phyloP scores from a whole-genome alignment of 2,797 vertebrate species.

The Cuculus canorus region DNA sequence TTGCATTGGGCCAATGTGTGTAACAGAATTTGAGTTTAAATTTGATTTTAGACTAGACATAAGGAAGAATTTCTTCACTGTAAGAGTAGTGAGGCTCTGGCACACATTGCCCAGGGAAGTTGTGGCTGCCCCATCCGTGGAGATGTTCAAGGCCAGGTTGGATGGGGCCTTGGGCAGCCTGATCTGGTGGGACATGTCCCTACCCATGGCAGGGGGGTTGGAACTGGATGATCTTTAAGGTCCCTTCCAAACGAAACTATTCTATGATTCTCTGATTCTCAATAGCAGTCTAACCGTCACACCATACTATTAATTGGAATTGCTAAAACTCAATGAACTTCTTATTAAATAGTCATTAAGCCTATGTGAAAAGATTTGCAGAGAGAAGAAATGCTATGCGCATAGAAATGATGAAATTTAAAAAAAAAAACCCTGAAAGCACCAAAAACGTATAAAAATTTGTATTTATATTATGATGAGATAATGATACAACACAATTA shows the following conservation, averaged over 20 bases:
- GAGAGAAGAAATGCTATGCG: not conserved
- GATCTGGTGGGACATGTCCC: too few relatives aligned
- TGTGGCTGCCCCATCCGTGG: too few relatives aligned
- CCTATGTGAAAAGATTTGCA: not conserved
- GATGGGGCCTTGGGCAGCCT: too few relatives aligned
- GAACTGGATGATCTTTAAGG: too few relatives aligned
- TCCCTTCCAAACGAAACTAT: too few relatives aligned
- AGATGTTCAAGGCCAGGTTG: too few relatives aligned
- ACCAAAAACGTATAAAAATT: conserved; percentile 86
- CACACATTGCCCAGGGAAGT: too few relatives aligned
- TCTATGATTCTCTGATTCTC: too few relatives aligned
- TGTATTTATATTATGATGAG: conserved; percentile 92
- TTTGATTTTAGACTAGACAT: too few relatives aligned
- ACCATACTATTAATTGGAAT: not conserved
- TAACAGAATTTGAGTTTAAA: not conserved
- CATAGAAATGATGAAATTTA: not conserved
- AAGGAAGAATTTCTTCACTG: too few relatives aligned
- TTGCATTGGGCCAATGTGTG: not conserved
- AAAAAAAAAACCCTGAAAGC: not conserved
- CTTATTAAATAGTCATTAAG: not conserved
- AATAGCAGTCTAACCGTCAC: not conserved
- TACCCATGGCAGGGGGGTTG: too few relatives aligned
- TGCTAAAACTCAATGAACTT: not conserved
- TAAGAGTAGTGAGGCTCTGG: too few relatives aligned
- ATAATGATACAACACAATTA: conserved; percentile 84